Base-by-base conservation (phyloP, 2,888 invertebrate species). In the Drosophila paranaensis region DNA sequence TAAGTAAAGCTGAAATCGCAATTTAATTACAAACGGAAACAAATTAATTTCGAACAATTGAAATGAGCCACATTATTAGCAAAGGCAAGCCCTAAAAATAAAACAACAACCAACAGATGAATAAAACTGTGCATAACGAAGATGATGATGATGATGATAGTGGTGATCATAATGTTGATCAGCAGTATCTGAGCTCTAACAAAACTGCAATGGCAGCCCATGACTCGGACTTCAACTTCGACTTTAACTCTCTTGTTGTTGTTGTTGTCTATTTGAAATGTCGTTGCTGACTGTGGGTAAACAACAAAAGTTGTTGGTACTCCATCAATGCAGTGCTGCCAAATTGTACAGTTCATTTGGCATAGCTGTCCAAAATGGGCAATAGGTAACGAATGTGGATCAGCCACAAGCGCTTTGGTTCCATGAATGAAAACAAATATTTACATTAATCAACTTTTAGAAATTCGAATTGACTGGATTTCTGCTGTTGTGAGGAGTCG, bases 21-120 rank as follows among this genome's bases (percentile, higher is more conserved):
- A 71, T 77, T 87, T 76, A 88, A 88, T 89, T 81, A 75, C 76
- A 71, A 87, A 85, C 88, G 86, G 90, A 89, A 89, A 88, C 79
- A 77, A 77, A 81, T 82, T 81, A 80, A 89, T 82, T 82, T 82
- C 53, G 58, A 72, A 78, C 86, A 85, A 81, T 81, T 81, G 79
- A 81, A 88, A 78, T 72, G 74, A 81, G 79, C 80, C 76, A 73
- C 74, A 76, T 77, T 86, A 84, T 84, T 86, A 74, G 70, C 72
- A 56, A 45, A 27, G 65, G 40, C 55, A 53, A 69, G 60, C 68
- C 60, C 53, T 56, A 56, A 66, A 71, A 30, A 46, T 14, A 46
- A 25, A 33, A 50, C 51, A 33, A 20, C 39, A 57, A 33, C 25
- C 39, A 57, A 50, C 37, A 54, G 6, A 11, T 33, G 16, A 50